These are phyloP conservation scores for Dynastes hyllus DNA, from an alignment of 2,888 invertebrate genomes.

Conservation along the genomic window DNA sequence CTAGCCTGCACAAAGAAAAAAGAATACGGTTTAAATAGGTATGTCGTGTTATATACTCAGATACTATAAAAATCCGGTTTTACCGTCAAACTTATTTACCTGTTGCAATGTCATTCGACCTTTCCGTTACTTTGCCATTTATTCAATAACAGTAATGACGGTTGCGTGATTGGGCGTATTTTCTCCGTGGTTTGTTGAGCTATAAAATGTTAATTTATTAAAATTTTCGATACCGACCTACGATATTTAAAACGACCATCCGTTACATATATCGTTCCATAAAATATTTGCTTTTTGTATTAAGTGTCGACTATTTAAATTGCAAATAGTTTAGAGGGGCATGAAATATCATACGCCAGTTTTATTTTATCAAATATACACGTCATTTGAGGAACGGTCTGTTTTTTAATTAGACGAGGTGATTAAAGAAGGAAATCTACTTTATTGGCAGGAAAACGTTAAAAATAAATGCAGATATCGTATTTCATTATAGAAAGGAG, in stretches of 20 bases:
- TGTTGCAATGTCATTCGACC: slow-evolving; percentile 30
- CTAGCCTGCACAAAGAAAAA: neutral
- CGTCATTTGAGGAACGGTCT: neutral
- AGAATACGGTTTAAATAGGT: neutral
- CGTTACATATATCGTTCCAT: slow-evolving; percentile 6
- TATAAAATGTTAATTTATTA: slow-evolving; percentile 46
- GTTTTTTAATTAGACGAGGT: neutral
- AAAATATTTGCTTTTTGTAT: slow-evolving; percentile 9
- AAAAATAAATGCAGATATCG: neutral
- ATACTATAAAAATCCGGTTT: neutral
- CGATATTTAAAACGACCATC: slow-evolving; percentile 34
- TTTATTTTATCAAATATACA: neutral
- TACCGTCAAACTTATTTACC: slow-evolving; percentile 15
- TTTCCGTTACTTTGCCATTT: slow-evolving; percentile 3
- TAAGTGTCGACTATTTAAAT: slow-evolving; percentile 24
- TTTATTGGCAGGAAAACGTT: neutral
- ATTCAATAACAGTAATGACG: slow-evolving; percentile 33
- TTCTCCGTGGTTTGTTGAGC: slow-evolving; percentile 31
- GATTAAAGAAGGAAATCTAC: neutral
- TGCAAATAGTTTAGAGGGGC: slow-evolving; percentile 2
- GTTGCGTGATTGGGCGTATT: slow-evolving; percentile 38
- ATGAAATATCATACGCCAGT: slow-evolving; percentile 4
- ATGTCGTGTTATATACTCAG: neutral
- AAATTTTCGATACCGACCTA: slow-evolving; percentile 33
- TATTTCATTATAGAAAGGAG: neutral